Conservation (phyloP, 2,797 vertebrate genomes). For the Anabacerthia variegaticeps region DNA sequence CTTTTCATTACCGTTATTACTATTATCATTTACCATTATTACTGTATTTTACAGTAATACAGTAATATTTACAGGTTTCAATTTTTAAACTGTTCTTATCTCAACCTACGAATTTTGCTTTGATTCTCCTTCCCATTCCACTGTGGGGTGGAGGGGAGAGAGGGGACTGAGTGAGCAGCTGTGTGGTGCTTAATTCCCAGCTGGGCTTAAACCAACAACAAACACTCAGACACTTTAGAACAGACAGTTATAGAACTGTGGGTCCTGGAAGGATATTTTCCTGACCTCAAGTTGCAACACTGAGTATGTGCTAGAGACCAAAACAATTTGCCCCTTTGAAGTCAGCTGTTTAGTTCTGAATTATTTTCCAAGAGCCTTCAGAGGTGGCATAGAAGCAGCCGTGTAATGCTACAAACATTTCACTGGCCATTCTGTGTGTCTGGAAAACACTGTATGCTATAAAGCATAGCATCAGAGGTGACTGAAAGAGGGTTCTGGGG, state of each 20-base stretch:
- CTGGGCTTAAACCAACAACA: not conserved
- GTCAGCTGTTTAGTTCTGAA: not conserved
- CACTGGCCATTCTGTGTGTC: not conserved
- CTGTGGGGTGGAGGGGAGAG: not conserved
- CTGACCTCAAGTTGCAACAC: not conserved
- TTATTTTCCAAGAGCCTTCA: not conserved
- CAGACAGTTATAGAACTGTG: not conserved
- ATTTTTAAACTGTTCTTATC: not conserved
- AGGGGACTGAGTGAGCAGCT: accelerated
- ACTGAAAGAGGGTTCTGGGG: not conserved
- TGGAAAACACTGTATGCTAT: not conserved
- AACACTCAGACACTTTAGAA: not conserved
- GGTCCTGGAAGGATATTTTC: not conserved
- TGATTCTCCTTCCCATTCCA: not conserved
- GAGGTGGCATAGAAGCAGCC: not conserved
- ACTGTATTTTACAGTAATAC: not conserved
- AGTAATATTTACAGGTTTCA: not conserved
- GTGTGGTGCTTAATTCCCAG: not conserved
- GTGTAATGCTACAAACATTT: not conserved
- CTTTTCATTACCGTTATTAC: not conserved
- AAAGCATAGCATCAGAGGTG: not conserved
- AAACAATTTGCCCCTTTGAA: not conserved
- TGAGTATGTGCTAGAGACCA: not conserved
- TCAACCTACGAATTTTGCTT: not conserved
- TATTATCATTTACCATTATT: not conserved